Conservation (phyloP, 2,888 invertebrate genomes). For the Troides oblongomaculatus region DNA sequence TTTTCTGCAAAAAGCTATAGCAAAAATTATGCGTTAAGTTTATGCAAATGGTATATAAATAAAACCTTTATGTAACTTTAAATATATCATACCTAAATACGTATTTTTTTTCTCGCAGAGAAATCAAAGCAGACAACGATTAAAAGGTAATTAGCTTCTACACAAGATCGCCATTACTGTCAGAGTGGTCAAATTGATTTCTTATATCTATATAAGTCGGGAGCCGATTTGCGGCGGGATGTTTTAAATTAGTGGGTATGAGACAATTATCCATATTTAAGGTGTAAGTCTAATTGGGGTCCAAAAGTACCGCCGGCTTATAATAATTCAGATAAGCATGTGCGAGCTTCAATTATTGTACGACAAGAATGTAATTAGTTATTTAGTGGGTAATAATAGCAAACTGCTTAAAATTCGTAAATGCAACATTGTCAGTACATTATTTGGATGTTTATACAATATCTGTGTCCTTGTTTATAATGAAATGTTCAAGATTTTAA, state of each 20-base stretch:
- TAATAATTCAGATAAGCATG: slow-evolving; percentile 37
- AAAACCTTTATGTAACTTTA: too few species aligned
- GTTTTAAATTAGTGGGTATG: slow-evolving; percentile 54
- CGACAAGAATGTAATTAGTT: slow-evolving; percentile 26
- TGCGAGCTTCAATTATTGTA: slow-evolving; percentile 31
- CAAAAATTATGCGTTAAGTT: too few species aligned
- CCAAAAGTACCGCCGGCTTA: slow-evolving; percentile 39
- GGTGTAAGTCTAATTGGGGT: slow-evolving; percentile 54
- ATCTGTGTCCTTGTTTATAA: neutral
- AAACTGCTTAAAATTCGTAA: slow-evolving; percentile 9
- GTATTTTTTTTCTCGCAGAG: neutral
- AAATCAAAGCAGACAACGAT: slow-evolving; percentile 39
- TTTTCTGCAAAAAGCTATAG: too few species aligned
- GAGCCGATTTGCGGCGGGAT: slow-evolving; percentile 42
- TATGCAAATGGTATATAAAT: too few species aligned
- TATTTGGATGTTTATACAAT: slow-evolving; percentile 1
- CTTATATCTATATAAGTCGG: slow-evolving; percentile 37
- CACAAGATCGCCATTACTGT: slow-evolving; percentile 37
- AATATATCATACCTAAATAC: too few species aligned
- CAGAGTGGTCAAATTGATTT: slow-evolving; percentile 42
- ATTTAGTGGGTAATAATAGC: slow-evolving; percentile 11
- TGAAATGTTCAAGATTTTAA: neutral
- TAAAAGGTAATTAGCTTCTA: slow-evolving; percentile 38
- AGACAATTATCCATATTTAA: slow-evolving; percentile 58
- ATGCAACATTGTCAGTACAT: slow-evolving; percentile 11